Base-by-base conservation (phyloP, 1,140 invertebrate species). In the Anastrepha obliqua region DNA sequence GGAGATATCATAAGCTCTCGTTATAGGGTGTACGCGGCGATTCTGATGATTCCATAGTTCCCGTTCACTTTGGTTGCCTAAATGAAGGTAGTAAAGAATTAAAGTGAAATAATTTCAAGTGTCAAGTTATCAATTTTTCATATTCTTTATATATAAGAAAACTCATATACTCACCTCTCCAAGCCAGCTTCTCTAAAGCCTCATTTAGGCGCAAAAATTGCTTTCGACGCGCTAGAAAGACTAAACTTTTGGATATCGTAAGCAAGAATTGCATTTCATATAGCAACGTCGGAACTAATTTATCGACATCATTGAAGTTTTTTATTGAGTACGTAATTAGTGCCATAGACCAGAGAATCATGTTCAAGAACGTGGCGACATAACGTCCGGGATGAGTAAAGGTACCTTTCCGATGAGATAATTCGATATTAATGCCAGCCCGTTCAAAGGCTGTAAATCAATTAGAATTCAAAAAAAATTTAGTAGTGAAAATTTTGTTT, bases 181-280 rank as follows among this genome's bases (percentile, higher is more conserved):
- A 74, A 2, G 70, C 70, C 15, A 44, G 44, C 8, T 39, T n/a
- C 47, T 74, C 44, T 2, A 74, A 51, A 3, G 70, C 70, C 44
- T 74, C 70, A 7, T 74, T 74, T 51, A 74, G n/a, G 44, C 44
- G 70, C n/a, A 74, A 74, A 51, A 74, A 51, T 7, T 15, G 44
- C 17, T 74, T n/a, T 0, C 44, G 70, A 8, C 44, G 70, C 70
- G 17, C 70, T 2, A 74, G 15, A 74, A 74, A 74, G 7, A 74
- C 47, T 44, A 47, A 6, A 74, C 17, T n/a, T n/a, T 51, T 74
- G 15, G 39, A 17, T 17, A 29, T 51, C 7, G 70, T 51, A 7
- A 47, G 17, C 11, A 47, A 74, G 29, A 51, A 42, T 74, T 74
- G 70, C 5, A 51, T 3, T 47, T 47, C 29, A 8, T 47, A 47